These are phyloP conservation scores for Botia almorhae DNA, from an alignment of 2,797 vertebrate species.

Conservation along the genomic window DNA sequence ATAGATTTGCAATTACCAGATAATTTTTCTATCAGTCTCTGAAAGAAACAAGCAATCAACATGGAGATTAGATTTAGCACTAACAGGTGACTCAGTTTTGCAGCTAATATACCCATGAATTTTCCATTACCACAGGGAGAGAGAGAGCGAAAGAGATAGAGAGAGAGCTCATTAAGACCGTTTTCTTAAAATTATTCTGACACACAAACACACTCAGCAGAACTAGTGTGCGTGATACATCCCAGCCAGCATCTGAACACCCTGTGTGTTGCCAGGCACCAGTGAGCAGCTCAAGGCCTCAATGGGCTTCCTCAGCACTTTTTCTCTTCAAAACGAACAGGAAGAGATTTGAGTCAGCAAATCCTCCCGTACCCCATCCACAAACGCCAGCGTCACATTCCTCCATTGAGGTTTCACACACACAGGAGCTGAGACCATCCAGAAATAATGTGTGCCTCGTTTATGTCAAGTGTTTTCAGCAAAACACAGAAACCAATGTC, in stretches of 20 bases:
- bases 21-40: conserved; percentile 60
- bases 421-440: conserved; percentile 33
- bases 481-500: conserved; percentile 25
- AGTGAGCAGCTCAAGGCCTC: conserved; percentile 26
- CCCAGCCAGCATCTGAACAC: not conserved
- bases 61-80: conserved; percentile 53
- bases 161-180: conserved; percentile 3
- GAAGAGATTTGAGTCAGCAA: conserved; percentile 65
- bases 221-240: not conserved
- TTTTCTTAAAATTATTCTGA: conserved; percentile 16
- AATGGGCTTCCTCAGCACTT: conserved; percentile 61
- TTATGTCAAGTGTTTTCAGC: conserved; percentile 45
- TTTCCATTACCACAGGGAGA: conserved; percentile 44
- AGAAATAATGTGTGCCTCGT: conserved; percentile 47
- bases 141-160: conserved; percentile 15
- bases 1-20: conserved; percentile 18
- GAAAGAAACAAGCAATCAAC: conserved; percentile 63
- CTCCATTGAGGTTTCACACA: conserved; percentile 47
- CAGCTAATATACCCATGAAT: conserved; percentile 56
- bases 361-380: conserved; percentile 51
- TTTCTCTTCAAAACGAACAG: conserved; percentile 52
- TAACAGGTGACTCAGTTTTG: conserved; percentile 57
- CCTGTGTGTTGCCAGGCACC: conserved; percentile 10
- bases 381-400: conserved; percentile 59
- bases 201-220: not conserved